phyloP scores from a whole-genome alignment of 2,797 vertebrate species.

The Labroides dimidiatus region DNA sequence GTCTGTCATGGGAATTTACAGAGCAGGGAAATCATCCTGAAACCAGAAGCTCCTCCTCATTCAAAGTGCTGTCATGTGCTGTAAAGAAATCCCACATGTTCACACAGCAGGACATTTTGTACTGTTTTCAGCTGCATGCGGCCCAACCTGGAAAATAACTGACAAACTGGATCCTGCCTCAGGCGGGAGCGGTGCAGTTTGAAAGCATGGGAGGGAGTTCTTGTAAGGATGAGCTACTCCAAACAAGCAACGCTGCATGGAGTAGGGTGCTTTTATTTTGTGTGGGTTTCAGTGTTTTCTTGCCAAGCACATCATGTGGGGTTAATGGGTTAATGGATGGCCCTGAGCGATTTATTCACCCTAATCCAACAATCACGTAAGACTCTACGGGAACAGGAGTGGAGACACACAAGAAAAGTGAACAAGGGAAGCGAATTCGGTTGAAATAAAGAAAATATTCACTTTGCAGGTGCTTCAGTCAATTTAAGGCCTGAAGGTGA shows the following conservation, averaged over 20 bases:
- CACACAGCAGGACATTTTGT: slow-evolving; percentile 60
- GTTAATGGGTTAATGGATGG: slow-evolving; percentile 60
- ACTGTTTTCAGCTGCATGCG: slow-evolving; percentile 16
- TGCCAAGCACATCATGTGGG: slow-evolving; percentile 16
- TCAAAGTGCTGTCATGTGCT: slow-evolving; percentile 1
- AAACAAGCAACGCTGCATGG: slow-evolving; percentile 27
- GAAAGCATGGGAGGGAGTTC: slow-evolving; percentile 37
- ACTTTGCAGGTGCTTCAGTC: too few relatives aligned
- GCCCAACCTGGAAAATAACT: slow-evolving; percentile 50
- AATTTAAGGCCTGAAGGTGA: slow-evolving; percentile 2
- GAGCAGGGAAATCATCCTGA: slow-evolving; percentile 12
- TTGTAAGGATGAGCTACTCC: slow-evolving; percentile 47
- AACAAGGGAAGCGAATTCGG: not conserved
- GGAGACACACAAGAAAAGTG: not conserved
- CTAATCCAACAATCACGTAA: slow-evolving; percentile 43
- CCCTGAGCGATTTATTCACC: slow-evolving; percentile 24
- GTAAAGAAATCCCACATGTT: slow-evolving; percentile 3
- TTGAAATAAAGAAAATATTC: not conserved
- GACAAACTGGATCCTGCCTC: slow-evolving; percentile 40
- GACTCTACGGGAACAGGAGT: slow-evolving; percentile 10
- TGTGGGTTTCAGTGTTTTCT: not conserved
- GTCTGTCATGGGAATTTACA: slow-evolving; percentile 35
- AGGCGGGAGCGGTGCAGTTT: slow-evolving; percentile 31
- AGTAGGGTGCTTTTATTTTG: slow-evolving; percentile 13
- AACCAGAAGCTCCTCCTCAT: slow-evolving; percentile 34